Base-by-base conservation (phyloP, 64 coral and sea anemone species). In the Stylophora pistillata region DNA sequence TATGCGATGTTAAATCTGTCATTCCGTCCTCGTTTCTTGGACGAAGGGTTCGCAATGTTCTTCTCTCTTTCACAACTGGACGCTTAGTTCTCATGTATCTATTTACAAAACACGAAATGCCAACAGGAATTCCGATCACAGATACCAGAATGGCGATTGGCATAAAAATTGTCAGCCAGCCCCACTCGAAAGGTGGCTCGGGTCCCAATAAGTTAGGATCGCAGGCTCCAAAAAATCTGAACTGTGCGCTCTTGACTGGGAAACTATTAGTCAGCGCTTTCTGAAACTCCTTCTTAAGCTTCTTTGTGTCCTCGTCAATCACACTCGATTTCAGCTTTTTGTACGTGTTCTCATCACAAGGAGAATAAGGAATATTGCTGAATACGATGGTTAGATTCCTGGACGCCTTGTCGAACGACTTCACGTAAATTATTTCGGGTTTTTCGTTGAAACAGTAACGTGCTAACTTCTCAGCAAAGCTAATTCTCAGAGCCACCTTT, bases 221-320 rank as follows among this genome's bases (percentile, higher is more conserved):
- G 75, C 95, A 96, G 1, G 91, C 74, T 59, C 91, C 95, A 18
- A 96, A 63, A 15, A 89, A 73, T n/a, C 83, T 96, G 21, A 96
- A 29, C 15, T 53, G 29, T 16, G 86, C 95, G 21, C 74, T 73
- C 30, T 63, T 41, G 52, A 96, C 73, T 18, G 59, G 84, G 71
- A 90, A 96, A 54, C 17, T 96, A 34, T 73, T 21, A 13, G 90
- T 76, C 7, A 96, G 68, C 29, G 95, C 95, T 52, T 55, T 74
- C 66, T 93, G 65, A 89, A 96, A 96, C 23, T 82, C 20, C 1
- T 17, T 27, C 27, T 90, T 53, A 2, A 96, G 68, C 31, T 26
- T 61, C 3, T 83, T 83, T 15, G 88, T 58, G 11, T 74, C 75
- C 65, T 89, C 76, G 3, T 82, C 74, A 20, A 86, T 75, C 21